Evolutionary conservation across 2,888 invertebrate species (phyloP).

Genomic region (Brenthis daphne): DNA sequence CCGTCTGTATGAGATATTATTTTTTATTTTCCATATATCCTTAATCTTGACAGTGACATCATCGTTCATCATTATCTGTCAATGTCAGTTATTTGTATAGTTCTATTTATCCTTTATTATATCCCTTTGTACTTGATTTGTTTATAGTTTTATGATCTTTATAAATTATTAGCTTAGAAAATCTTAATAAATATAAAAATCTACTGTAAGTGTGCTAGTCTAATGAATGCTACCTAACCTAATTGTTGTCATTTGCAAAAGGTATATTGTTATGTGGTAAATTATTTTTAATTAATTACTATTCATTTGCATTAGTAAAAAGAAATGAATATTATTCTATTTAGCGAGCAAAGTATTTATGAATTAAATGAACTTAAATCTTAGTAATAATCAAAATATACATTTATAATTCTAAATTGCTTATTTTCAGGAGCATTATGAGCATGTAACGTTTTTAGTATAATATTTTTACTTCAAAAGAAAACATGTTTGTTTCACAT

Average conservation of each 20-base stretch:
- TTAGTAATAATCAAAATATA: neutral
- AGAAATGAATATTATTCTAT: too few relatives aligned
- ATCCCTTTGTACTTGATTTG: slow-evolving; percentile 19
- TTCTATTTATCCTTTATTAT: slow-evolving; percentile 13
- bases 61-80: slow-evolving; percentile 15
- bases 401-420: neutral
- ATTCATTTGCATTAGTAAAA: neutral
- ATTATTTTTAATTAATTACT: neutral
- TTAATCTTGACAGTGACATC: slow-evolving; percentile 24
- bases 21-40: neutral
- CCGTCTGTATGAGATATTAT: too few relatives aligned
- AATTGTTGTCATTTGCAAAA: slow-evolving; percentile 3
- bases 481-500: slow-evolving; percentile 64
- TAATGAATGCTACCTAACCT: slow-evolving; percentile 13
- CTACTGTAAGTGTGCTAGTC: neutral
- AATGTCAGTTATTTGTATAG: slow-evolving; percentile 22
- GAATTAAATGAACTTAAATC: too few relatives aligned
- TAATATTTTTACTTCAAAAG: neutral
- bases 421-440: slow-evolving; percentile 13
- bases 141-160: slow-evolving; percentile 9
- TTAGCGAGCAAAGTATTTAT: too few relatives aligned
- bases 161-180: neutral
- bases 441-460: neutral
- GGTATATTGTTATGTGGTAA: neutral
- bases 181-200: neutral